phyloP scores from a whole-genome alignment of 2,888 invertebrate species.

The Tanytarsus gracilentus region DNA sequence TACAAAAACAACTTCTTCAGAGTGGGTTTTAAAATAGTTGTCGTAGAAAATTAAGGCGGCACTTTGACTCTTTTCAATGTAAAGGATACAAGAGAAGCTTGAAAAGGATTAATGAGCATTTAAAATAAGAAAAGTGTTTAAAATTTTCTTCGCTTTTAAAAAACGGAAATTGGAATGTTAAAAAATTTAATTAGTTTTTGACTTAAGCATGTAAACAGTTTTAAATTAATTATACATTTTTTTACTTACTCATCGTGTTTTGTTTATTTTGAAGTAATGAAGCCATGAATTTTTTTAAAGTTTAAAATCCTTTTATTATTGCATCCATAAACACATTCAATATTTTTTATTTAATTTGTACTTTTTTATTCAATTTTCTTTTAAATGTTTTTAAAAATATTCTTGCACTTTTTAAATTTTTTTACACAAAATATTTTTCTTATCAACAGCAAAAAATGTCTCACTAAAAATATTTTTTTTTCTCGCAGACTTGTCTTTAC shows the following conservation, averaged over 20 bases:
- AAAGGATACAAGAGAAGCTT: too few species aligned
- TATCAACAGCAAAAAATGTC: background rate
- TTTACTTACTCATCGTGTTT: slow-evolving; percentile 18
- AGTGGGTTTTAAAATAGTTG: too few species aligned
- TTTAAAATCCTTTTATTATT: background rate
- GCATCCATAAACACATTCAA: background rate
- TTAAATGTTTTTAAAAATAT: background rate
- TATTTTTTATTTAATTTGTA: background rate
- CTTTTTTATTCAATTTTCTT: slow-evolving; percentile 5
- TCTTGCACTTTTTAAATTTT: background rate
- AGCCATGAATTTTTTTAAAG: background rate
- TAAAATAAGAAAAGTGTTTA: too few species aligned
- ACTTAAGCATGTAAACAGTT: background rate
- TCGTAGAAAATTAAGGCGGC: too few species aligned
- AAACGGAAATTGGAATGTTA: too few species aligned
- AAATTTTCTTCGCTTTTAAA: background rate
- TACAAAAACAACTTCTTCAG: too few species aligned
- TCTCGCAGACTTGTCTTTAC: background rate
- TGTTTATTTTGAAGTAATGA: background rate
- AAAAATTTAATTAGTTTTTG: background rate
- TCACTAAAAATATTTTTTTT: background rate
- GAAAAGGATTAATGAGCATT: too few species aligned
- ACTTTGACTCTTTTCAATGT: too few species aligned
- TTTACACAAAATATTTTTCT: background rate
- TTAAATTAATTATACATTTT: background rate